Conservation (phyloP, 2,113 vertebrate species). For the Malurus alboscapulatus region DNA sequence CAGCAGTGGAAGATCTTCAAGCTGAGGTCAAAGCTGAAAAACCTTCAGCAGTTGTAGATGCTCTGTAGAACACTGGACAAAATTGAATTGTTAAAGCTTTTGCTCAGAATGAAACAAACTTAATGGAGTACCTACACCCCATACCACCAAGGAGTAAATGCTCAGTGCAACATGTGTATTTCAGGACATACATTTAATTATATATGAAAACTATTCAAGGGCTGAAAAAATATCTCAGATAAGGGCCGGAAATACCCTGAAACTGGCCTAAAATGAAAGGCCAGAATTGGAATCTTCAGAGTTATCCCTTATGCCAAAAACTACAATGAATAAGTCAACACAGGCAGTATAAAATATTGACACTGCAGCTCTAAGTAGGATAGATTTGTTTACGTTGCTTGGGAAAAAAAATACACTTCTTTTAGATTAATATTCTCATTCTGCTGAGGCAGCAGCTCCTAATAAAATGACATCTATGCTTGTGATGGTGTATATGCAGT, state of each 20-base stretch:
- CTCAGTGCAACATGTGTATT: background rate
- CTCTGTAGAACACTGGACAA: background rate
- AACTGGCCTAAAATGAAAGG: background rate
- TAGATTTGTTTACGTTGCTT: constrained; percentile 22
- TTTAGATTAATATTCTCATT: constrained; percentile 45
- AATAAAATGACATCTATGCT: background rate
- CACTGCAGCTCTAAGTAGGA: constrained; percentile 17
- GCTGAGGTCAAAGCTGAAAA: background rate
- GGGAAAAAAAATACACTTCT: constrained; percentile 3
- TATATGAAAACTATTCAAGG: background rate
- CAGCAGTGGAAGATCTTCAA: background rate
- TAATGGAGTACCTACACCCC: background rate
- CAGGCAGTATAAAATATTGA: constrained; percentile 38
- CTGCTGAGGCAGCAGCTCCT: constrained; percentile 34
- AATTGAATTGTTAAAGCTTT: background rate
- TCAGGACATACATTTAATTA: background rate
- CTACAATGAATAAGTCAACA: constrained; percentile 12
- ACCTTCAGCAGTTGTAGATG: background rate
- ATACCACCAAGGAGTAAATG: background rate
- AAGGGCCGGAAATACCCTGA: background rate
- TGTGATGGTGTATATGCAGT: background rate
- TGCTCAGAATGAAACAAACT: background rate
- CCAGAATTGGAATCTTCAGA: background rate
- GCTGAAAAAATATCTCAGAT: background rate
- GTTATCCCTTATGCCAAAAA: background rate